Evolutionary conservation across 2,113 vertebrate genomes (phyloP), one percentile per base, ranked within the genome.

Genomic region (Peucedramus taeniatus): DNA sequence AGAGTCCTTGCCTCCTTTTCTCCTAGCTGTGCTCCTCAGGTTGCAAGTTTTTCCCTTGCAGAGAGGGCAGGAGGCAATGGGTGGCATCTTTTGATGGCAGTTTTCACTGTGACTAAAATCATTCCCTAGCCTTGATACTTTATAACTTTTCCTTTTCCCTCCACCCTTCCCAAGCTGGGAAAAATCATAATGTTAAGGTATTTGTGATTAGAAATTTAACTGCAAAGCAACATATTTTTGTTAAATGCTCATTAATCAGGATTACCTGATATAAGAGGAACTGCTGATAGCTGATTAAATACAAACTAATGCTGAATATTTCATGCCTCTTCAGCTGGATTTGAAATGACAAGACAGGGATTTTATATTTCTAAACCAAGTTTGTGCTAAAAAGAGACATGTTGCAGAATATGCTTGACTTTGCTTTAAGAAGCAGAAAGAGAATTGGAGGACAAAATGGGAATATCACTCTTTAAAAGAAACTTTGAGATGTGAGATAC

Each of bases 311-410:
- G 0, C 56, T 85, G 75, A 94, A 54, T 93, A 54, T 82, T 94
- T 90, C 35, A 53, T 83, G 45, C 70, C 61, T 94, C 50, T 85
- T 88, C 71, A 91, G n/a, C 69, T 90, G 83, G 42, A 80, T 94
- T 71, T 90, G n/a, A 71, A 86, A 50, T 42, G 22, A 63, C 35
- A 30, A 53, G 90, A 72, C 37, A 63, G 35, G 77, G 69, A 31
- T 92, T 90, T 94, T 76, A 1, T 76, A 79, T 72, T 93, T 76
- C 66, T 83, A 24, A 93, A 88, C 30, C 49, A 76, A 93, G 24
- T 80, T 83, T 42, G 10, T 71, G 56, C 82, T 90, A 82, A 87
- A 94, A 94, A 15, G 31, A 82, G 53, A 60, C 30, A 5, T 0
- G 0, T 82, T 90, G 54, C 79, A 93, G 66, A 79, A 83, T 39